These are phyloP conservation scores for Python bivittatus DNA, from an alignment of 2,113 vertebrate species.

Conservation along the genomic window DNA sequence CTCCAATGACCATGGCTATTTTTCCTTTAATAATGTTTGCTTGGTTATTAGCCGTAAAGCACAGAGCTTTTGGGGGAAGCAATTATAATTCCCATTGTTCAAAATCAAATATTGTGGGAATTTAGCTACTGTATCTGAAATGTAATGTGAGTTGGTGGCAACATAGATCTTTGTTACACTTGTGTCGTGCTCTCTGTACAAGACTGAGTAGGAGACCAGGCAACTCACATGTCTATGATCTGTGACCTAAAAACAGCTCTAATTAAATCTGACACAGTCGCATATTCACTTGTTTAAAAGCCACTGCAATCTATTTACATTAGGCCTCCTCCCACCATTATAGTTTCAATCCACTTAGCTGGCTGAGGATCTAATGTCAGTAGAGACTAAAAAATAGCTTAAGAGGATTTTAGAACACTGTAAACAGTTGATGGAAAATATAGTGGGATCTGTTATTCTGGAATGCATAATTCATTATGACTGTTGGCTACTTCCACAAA, in stretches of 20 bases:
- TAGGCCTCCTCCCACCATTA: background rate
- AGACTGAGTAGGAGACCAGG: slow-evolving; percentile 6
- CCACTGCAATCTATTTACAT: slow-evolving; percentile 7
- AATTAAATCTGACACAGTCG: slow-evolving; percentile 21
- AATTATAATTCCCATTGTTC: slow-evolving; percentile 24
- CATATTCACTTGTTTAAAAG: slow-evolving; percentile 36
- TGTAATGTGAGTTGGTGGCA: slow-evolving; percentile 11
- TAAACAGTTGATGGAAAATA: slow-evolving; percentile 6
- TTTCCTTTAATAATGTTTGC: background rate
- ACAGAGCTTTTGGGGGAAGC: background rate
- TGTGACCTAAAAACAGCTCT: slow-evolving; percentile 36
- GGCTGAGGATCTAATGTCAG: slow-evolving; percentile 18
- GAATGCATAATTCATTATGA: background rate
- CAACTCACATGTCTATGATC: slow-evolving; percentile 23
- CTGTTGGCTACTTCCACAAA: background rate
- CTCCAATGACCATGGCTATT: background rate
- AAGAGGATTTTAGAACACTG: background rate
- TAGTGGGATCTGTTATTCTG: slow-evolving; percentile 1
- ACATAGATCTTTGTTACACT: slow-evolving; percentile 7
- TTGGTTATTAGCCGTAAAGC: background rate
- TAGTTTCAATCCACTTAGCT: slow-evolving; percentile 27
- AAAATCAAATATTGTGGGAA: background rate
- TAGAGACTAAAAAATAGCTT: background rate
- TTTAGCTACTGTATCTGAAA: slow-evolving; percentile 22
- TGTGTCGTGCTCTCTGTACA: slow-evolving; percentile 14